Base-by-base conservation (phyloP, 2,797 vertebrate genomes). In the Megaceryle alcyon region DNA sequence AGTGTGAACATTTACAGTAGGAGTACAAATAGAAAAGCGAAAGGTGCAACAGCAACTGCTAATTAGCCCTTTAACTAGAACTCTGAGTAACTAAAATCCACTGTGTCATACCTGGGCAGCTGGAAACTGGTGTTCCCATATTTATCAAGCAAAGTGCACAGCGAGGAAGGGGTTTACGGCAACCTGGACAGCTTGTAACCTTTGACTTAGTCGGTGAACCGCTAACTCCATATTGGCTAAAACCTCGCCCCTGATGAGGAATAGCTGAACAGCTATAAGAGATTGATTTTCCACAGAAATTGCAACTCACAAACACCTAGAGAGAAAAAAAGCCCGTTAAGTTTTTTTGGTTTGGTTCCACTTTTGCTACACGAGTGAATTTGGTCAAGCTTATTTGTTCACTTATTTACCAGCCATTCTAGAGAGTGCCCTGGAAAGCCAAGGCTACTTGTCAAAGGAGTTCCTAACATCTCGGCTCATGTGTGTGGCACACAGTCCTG, bases 211-310 rank as follows among this genome's bases (percentile, higher is more conserved):
- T 99, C 64, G 99, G 99, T 1, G 99, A 99, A 48, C 99, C 99
- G 3, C 99, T 99, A 89, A 99, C 99, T 13, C 99, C 99, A 2
- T 99, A 99, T 57, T 99, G 99, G 97, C 99, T 99, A 95, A 99
- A 99, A 41, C 99, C 99, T 29, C 99, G 98, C 71, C 99, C 99
- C 97, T 99, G 99, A 91, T 99, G 99, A 69, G 99, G 99, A 76
- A 99, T 98, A 46, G 99, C 98, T 14, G 99, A 99, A 93, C 99
- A 99, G 98, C 99, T 99, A 97, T 99, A 99, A 46, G 99, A 99
- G 97, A 99, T 99, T 59, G 99, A 99, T 97, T 99, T 99, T 66
- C 99, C 99, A 65, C 99, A 99, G 97, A 99, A 99, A 98, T 99
- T 99, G 98, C 99, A 99, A 98, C 99, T 99, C 97, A 99, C 99